These are phyloP conservation scores for Theonella swinhoei DNA, from an alignment of 37 sponge, comb jelly and placozoan genomes.

Conservation along the genomic window DNA sequence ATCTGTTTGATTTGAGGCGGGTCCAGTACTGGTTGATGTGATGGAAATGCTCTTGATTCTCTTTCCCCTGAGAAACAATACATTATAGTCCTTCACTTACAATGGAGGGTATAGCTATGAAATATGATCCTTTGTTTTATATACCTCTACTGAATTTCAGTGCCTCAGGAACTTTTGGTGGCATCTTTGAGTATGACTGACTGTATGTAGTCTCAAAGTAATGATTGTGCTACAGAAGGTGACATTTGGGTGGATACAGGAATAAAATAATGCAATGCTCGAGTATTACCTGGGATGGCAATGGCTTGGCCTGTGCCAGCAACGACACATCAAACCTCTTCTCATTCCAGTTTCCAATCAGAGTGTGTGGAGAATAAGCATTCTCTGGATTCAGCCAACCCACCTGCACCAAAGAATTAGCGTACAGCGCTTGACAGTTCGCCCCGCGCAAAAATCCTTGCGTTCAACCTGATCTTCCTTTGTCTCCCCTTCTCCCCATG, in stretches of 20 bases:
- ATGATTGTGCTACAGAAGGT: slow-evolving; percentile 53
- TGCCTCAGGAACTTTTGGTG: slow-evolving; percentile 31
- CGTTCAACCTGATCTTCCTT: neutral
- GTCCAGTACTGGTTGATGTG: slow-evolving; percentile 85
- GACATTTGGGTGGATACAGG: neutral
- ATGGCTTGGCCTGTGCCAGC: slow-evolving; percentile 39
- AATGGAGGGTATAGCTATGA: too few species aligned
- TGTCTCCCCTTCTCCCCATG: neutral
- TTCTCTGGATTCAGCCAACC: slow-evolving; percentile 69
- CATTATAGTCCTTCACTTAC: too few species aligned
- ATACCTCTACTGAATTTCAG: slow-evolving; percentile 40
- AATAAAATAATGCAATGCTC: neutral
- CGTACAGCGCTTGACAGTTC: too few species aligned
- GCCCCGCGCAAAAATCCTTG: too few species aligned
- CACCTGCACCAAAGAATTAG: slow-evolving; percentile 40
- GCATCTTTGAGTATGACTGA: slow-evolving; percentile 34
- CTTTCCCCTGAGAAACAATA: neutral
- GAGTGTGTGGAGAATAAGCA: slow-evolving; percentile 63
- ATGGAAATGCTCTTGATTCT: slow-evolving; percentile 67
- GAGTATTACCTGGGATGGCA: slow-evolving; percentile 80
- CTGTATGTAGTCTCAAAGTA: slow-evolving; percentile 84
- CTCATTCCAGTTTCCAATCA: slow-evolving; percentile 95
- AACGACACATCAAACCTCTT: slow-evolving; percentile 77
- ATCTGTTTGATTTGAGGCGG: slow-evolving; percentile 59
- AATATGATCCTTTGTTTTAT: too few species aligned